Percentiles rank a stretch among this genome's conserved stretches.
phyloP scores from a whole-genome alignment of 2,888 invertebrate genomes.

The Limnephilus rhombicus region DNA sequence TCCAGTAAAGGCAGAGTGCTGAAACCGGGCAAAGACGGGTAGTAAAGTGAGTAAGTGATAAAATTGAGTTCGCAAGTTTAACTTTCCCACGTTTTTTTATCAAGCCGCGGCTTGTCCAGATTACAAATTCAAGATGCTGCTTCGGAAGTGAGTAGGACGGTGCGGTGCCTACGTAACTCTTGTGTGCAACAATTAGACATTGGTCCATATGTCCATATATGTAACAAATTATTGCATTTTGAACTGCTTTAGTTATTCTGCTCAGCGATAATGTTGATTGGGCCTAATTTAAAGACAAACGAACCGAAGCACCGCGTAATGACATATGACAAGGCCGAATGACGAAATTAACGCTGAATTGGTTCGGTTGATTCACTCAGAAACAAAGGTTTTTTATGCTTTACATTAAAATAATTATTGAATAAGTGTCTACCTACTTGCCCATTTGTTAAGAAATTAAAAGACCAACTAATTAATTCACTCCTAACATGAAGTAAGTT shows the following conservation, averaged over 20 bases:
- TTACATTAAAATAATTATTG: background rate
- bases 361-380: background rate
- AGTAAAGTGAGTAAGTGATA: background rate
- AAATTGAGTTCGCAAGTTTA: background rate
- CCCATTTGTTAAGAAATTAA: background rate
- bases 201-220: slow-evolving; percentile 1
- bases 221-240: slow-evolving; percentile 26
- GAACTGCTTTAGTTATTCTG: slow-evolving; percentile 12
- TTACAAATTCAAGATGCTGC: slow-evolving; percentile 25
- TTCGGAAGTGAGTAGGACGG: background rate
- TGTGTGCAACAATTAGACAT: background rate
- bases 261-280: slow-evolving; percentile 28
- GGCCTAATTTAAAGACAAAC: slow-evolving; percentile 24
- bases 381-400: background rate
- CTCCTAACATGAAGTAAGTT: background rate
- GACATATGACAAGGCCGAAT: slow-evolving; percentile 7
- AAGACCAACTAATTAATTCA: background rate
- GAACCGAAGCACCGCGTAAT: background rate
- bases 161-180: background rate
- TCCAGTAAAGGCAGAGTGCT: background rate
- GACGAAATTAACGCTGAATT: background rate
- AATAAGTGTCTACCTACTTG: background rate
- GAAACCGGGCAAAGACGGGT: background rate
- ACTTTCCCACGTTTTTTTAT: slow-evolving; percentile 1
- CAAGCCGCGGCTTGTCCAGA: background rate